Conservation (phyloP, 2,797 vertebrate genomes). For the Ibycter americanus region DNA sequence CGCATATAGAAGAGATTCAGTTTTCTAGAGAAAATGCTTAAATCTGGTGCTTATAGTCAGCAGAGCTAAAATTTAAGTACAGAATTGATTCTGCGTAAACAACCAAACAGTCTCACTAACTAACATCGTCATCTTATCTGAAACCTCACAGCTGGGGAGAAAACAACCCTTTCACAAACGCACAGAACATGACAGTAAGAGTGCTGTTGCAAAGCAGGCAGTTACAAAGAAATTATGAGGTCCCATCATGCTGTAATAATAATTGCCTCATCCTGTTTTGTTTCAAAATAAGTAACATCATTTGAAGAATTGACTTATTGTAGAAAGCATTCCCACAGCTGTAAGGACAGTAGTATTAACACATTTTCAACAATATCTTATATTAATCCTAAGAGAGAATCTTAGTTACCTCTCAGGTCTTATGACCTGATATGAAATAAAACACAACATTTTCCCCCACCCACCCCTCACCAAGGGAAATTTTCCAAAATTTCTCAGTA, state of each 20-base stretch:
- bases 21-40: neutral
- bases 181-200: neutral
- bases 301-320: neutral
- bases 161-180: neutral
- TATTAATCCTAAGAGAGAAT: neutral
- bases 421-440: neutral
- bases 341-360: neutral
- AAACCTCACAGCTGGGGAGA: neutral
- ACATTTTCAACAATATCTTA: neutral
- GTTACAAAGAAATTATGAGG: neutral
- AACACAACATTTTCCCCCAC: neutral
- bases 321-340: neutral
- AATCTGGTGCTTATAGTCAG: neutral
- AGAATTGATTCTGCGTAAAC: neutral
- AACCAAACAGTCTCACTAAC: neutral
- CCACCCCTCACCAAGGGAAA: neutral
- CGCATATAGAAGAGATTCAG: neutral
- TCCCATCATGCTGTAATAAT: neutral
- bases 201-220: neutral
- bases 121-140: neutral
- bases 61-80: neutral
- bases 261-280: neutral
- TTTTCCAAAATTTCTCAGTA: neutral
- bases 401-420: neutral
- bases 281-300: neutral